These are phyloP conservation scores for Diloba caeruleocephala DNA, from an alignment of 2,888 invertebrate genomes.

Conservation along the genomic window DNA sequence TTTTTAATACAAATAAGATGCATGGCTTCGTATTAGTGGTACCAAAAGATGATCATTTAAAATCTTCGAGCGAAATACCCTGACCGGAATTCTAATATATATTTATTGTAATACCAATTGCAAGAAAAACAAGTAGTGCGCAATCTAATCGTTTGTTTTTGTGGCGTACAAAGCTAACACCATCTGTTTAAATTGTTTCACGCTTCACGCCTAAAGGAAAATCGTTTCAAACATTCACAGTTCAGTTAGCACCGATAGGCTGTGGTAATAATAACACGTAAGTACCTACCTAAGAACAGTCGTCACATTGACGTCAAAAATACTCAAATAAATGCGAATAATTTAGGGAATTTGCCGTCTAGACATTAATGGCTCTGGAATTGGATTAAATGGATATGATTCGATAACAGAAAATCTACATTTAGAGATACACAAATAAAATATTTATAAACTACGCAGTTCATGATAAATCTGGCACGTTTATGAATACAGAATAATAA, in stretches of 20 bases:
- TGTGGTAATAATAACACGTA: constrained; percentile 28
- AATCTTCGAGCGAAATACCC: constrained; percentile 27
- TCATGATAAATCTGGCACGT: constrained; percentile 15
- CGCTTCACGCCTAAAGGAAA: constrained; percentile 32
- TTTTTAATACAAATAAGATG: neutral
- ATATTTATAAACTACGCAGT: constrained; percentile 7
- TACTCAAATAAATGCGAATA: constrained; percentile 49
- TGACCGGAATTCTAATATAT: constrained; percentile 23
- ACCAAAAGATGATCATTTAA: constrained; percentile 35
- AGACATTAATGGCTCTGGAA: constrained; percentile 60
- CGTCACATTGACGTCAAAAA: constrained; percentile 53
- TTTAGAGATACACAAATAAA: constrained; percentile 17
- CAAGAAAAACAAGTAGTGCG: constrained; percentile 44
- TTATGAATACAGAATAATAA: constrained; percentile 28
- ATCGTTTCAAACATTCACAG: constrained; percentile 27
- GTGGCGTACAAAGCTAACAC: constrained; percentile 32
- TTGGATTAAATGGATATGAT: constrained; percentile 42
- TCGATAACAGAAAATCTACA: constrained; percentile 34
- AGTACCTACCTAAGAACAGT: constrained; percentile 28
- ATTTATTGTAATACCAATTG: constrained; percentile 43
- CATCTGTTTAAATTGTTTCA: constrained; percentile 39
- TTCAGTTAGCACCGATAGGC: constrained; percentile 31
- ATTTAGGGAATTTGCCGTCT: constrained; percentile 55
- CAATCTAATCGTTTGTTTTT: constrained; percentile 7
- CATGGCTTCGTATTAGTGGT: constrained; percentile 9